These are phyloP conservation scores for Drosophila nr. perissopoda DNA, from an alignment of 2,888 invertebrate genomes.

Conservation along the genomic window DNA sequence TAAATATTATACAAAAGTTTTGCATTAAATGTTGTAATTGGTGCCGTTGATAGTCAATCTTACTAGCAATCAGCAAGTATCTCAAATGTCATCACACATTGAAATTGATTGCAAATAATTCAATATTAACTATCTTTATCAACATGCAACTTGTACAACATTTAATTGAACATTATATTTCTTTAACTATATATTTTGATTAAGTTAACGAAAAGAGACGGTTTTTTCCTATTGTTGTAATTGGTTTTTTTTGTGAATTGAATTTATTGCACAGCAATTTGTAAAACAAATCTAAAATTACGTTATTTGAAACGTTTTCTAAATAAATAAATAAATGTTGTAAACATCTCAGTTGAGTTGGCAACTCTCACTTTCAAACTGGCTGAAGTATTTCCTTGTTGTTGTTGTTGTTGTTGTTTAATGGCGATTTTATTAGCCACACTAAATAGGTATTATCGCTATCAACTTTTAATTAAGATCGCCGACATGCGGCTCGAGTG, in stretches of 20 bases:
- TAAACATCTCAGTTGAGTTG: conserved; percentile 16
- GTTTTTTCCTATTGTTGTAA: not conserved
- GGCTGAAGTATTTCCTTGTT: not conserved
- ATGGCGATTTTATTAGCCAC: conserved; percentile 63
- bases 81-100: not conserved
- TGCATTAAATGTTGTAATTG: conserved; percentile 61
- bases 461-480: conserved; percentile 78
- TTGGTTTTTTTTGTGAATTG: not conserved
- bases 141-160: not conserved
- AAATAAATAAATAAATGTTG: conserved; percentile 24
- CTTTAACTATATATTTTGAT: too few species aligned
- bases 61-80: not conserved
- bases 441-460: conserved; percentile 64
- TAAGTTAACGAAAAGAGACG: too few species aligned
- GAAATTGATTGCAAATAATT: not conserved
- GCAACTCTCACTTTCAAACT: conserved; percentile 67
- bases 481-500: conserved; percentile 45
- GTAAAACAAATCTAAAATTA: not conserved
- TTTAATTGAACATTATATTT: not conserved
- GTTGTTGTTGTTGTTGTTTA: conserved; percentile 34
- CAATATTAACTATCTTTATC: not conserved
- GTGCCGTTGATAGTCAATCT: conserved; percentile 3
- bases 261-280: not conserved
- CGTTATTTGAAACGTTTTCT: not conserved
- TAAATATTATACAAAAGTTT: conserved; percentile 73